Conservation (phyloP, 2,113 vertebrate genomes). For the Marcusenius ussheri region DNA sequence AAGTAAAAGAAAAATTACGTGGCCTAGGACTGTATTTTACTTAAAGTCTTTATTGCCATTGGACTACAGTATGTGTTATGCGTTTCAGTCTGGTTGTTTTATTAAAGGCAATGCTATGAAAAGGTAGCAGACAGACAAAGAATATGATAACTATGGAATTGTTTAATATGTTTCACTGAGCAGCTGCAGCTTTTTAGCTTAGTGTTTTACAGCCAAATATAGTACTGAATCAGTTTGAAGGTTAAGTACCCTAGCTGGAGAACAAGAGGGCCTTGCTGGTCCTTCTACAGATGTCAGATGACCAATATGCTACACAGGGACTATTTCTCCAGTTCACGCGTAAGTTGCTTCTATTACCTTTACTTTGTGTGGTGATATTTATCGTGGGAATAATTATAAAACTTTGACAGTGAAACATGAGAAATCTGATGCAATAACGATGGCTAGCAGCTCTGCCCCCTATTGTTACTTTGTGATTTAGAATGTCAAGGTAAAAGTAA, state of each 20-base stretch:
- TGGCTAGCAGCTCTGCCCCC: slow-evolving; percentile 49
- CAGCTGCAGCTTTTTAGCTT: neutral
- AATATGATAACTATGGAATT: neutral
- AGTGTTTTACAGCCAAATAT: neutral
- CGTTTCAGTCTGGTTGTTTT: neutral
- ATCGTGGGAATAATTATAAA: neutral
- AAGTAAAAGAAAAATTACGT: neutral
- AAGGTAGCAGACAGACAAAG: neutral
- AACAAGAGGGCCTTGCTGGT: neutral
- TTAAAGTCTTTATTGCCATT: neutral
- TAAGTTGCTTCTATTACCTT: neutral
- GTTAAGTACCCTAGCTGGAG: neutral
- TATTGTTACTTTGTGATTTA: slow-evolving; percentile 32
- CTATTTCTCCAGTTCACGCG: neutral
- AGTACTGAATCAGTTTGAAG: neutral
- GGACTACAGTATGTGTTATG: neutral
- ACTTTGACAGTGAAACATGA: neutral
- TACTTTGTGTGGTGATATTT: neutral
- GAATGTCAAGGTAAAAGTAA: neutral
- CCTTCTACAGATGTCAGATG: neutral
- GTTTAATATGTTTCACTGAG: neutral
- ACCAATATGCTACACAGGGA: neutral
- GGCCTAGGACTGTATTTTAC: neutral
- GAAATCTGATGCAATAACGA: neutral
- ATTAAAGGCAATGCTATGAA: neutral